Conservation (phyloP, 2,797 vertebrate genomes). For the Tenualosa ilisha region DNA sequence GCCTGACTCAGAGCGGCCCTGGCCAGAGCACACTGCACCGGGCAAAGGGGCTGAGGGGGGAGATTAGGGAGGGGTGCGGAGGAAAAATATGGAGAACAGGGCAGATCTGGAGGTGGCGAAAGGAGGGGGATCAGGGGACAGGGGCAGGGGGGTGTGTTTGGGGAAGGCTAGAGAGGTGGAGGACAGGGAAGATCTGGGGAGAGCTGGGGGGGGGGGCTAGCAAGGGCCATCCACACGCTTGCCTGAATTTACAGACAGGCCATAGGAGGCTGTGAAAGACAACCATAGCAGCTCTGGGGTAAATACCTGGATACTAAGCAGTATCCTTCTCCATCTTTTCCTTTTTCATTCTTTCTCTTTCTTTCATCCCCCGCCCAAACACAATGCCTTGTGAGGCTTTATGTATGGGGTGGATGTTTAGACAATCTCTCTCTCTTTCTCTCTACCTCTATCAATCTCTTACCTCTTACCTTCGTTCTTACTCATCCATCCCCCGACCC, state of each 20-base stretch:
- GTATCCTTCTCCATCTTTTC: slow-evolving; percentile 33
- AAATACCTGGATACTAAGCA: slow-evolving; percentile 32
- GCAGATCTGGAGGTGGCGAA: slow-evolving; percentile 24
- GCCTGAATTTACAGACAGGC: slow-evolving; percentile 12
- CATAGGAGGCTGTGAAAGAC: slow-evolving; percentile 35
- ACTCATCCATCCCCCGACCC: background rate
- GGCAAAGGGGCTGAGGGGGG: slow-evolving; percentile 47
- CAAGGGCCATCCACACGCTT: slow-evolving; percentile 33
- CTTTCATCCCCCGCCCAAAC: background rate
- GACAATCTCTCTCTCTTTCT: slow-evolving; percentile 9
- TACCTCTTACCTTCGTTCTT: background rate
- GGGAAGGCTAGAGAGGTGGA: slow-evolving; percentile 39
- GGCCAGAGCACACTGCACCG: slow-evolving; percentile 58
- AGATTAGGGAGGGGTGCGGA: background rate
- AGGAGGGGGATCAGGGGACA: slow-evolving; percentile 36
- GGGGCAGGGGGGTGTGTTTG: background rate
- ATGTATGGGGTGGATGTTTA: slow-evolving; percentile 24
- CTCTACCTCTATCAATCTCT: background rate
- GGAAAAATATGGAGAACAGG: slow-evolving; percentile 45
- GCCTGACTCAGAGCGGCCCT: slow-evolving; percentile 72
- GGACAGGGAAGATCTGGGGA: slow-evolving; percentile 27
- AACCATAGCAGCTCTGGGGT: slow-evolving; percentile 37
- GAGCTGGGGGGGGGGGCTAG: background rate
- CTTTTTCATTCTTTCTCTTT: background rate
- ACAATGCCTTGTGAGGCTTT: slow-evolving; percentile 7